Percentiles rank a stretch among this genome's conserved stretches.
Conservation (phyloP, 2,888 invertebrate species). For the Zele albiditarsus region DNA sequence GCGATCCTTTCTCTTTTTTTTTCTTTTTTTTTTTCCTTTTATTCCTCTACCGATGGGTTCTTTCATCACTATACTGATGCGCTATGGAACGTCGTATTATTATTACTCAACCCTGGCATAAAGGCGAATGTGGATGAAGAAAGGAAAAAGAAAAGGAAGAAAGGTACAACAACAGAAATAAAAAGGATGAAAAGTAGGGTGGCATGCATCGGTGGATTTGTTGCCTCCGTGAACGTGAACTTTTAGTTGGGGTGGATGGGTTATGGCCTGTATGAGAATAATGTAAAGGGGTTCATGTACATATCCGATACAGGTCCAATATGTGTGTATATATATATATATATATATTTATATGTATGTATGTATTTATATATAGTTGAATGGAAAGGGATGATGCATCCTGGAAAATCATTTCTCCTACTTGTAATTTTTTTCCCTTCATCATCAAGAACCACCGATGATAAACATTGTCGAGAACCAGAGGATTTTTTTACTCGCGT, state of each 20-base stretch:
- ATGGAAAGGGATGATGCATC: conserved; percentile 10
- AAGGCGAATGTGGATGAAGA: conserved; percentile 20
- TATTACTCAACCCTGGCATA: conserved; percentile 36
- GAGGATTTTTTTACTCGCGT: conserved; percentile 12
- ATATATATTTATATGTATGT: conserved; percentile 6
- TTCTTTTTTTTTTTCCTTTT: conserved; percentile 2
- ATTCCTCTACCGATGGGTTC: background rate
- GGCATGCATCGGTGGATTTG: conserved; percentile 53
- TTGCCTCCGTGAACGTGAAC: conserved; percentile 37
- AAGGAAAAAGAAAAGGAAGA: conserved; percentile 31
- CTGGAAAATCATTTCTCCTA: conserved; percentile 28
- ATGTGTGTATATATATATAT: conserved; percentile 10
- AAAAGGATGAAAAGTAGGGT: conserved; percentile 46
- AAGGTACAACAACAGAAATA: conserved; percentile 36
- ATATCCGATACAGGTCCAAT: background rate
- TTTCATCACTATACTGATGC: conserved; percentile 1
- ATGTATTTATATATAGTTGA: conserved; percentile 8
- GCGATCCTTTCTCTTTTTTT: conserved; percentile 41
- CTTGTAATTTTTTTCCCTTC: background rate
- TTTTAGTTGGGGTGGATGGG: conserved; percentile 44
- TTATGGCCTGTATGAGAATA: conserved; percentile 41
- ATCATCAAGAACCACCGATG: background rate
- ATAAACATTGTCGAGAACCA: conserved; percentile 1
- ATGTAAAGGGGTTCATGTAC: conserved; percentile 50
- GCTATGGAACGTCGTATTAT: conserved; percentile 34